phyloP scores from a whole-genome alignment of 2,888 invertebrate genomes.

The Pollenia labialis region DNA sequence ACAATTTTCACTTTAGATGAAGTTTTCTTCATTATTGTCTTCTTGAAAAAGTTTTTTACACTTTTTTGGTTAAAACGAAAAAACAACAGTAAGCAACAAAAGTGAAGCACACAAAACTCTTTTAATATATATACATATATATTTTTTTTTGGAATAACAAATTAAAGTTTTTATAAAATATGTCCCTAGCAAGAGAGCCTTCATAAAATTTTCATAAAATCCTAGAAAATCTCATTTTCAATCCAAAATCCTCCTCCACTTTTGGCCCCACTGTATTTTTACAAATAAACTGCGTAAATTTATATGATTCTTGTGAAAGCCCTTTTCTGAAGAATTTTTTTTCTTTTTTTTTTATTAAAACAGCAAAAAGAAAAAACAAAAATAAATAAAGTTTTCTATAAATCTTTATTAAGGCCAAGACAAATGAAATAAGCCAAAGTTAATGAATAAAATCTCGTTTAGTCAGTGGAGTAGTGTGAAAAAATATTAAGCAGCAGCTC shows the following conservation, averaged over 20 bases:
- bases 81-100: constrained; percentile 16
- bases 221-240: too few relatives aligned
- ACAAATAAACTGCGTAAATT: constrained; percentile 21
- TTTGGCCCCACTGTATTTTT: constrained; percentile 2
- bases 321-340: constrained; percentile 15
- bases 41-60: constrained; percentile 33
- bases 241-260: too few relatives aligned
- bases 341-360: constrained; percentile 18
- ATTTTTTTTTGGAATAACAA: too few relatives aligned
- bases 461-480: constrained; percentile 71
- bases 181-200: too few relatives aligned
- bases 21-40: constrained; percentile 68
- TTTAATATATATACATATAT: too few relatives aligned
- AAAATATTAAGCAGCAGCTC: constrained; percentile 65
- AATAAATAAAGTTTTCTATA: constrained; percentile 61
- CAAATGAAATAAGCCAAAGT: constrained; percentile 73
- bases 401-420: constrained; percentile 72
- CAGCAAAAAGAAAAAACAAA: not conserved
- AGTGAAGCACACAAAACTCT: not conserved
- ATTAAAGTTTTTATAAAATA: too few relatives aligned
- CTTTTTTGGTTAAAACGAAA: not conserved
- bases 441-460: constrained; percentile 73
- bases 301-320: not conserved
- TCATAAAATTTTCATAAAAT: too few relatives aligned
- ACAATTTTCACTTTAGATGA: constrained; percentile 66